A percentile compares a stretch with the other conserved stretches of the same genome.
Conservation (phyloP, 2,797 vertebrate species). For the Petrocephalus sullivani region DNA sequence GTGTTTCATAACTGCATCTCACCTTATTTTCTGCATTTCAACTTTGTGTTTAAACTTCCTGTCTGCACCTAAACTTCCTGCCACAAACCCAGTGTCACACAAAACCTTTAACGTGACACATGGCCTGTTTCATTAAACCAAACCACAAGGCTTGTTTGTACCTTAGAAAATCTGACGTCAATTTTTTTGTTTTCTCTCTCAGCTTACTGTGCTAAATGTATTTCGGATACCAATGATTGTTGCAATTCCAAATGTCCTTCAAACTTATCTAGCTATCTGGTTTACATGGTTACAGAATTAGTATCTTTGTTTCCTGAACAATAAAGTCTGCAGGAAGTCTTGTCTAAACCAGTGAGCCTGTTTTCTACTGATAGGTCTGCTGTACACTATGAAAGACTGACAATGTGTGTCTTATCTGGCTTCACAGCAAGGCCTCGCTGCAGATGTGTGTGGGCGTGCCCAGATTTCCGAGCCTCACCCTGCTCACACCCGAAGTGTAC, state of each 20-base stretch:
- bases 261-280: background rate
- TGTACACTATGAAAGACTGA: background rate
- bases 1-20: background rate
- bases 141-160: background rate
- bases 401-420: background rate
- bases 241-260: background rate
- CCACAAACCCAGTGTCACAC: background rate
- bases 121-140: background rate
- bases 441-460: constrained; percentile 60
- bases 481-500: constrained; percentile 34
- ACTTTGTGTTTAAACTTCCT: background rate
- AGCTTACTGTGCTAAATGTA: background rate
- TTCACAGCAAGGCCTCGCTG: constrained; percentile 52
- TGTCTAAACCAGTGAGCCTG: background rate
- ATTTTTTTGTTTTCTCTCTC: background rate
- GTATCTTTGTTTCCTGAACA: background rate
- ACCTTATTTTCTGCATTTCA: background rate
- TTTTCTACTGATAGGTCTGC: background rate
- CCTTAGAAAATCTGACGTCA: background rate
- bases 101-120: background rate
- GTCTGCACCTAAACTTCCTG: background rate
- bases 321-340: background rate
- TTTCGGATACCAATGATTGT: background rate
- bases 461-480: constrained; percentile 24
- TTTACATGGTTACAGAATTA: background rate